Conservation (phyloP, 2,113 vertebrate genomes). For the Phoxinus phoxinus region DNA sequence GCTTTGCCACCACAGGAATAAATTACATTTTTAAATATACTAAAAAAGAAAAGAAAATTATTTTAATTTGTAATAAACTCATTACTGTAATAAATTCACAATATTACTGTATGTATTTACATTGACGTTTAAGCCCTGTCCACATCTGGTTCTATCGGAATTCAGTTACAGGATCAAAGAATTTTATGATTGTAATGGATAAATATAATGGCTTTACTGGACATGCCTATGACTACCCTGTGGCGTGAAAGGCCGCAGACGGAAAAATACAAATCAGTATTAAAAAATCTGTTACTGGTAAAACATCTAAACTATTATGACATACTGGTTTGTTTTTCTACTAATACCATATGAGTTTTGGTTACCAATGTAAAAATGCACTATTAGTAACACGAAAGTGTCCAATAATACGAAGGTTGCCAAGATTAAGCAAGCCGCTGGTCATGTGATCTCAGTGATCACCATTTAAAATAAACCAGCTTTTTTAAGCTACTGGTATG, state of each 20-base stretch:
- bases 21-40: neutral
- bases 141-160: neutral
- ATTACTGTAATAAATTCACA: too few species aligned
- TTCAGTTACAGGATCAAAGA: neutral
- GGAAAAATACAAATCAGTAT: neutral
- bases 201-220: neutral
- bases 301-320: neutral
- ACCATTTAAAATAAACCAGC: neutral
- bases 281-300: neutral
- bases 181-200: neutral
- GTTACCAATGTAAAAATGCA: neutral
- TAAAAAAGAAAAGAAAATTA: neutral
- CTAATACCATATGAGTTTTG: neutral
- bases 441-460: slow-evolving; percentile 8
- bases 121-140: neutral
- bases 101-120: neutral
- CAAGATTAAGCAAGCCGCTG: neutral
- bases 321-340: neutral
- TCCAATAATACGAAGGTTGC: neutral
- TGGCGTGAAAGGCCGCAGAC: neutral
- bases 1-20: neutral
- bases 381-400: neutral
- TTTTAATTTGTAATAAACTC: neutral
- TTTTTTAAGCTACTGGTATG: neutral
- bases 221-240: neutral